These are phyloP conservation scores for Arion vulgaris DNA, from an alignment of 1,140 invertebrate species.

Conservation along the genomic window DNA sequence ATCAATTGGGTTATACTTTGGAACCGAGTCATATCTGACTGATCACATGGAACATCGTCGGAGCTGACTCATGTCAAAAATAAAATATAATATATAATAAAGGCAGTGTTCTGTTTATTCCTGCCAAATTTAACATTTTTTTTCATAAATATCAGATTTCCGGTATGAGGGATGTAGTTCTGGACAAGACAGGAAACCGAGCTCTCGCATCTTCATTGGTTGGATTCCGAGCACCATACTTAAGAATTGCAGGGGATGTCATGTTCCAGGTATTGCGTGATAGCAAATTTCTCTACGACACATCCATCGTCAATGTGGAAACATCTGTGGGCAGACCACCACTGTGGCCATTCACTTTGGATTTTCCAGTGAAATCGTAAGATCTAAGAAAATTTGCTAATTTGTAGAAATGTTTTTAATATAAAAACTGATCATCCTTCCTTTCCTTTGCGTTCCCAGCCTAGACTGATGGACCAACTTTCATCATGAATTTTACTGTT, in stretches of 20 bases:
- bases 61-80: too few relatives aligned
- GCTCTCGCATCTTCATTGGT: not conserved
- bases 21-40: too few relatives aligned
- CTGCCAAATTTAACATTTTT: too few relatives aligned
- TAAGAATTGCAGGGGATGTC: conserved; percentile 3
- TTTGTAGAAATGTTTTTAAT: too few relatives aligned
- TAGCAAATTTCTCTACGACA: conserved; percentile 18
- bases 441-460: too few relatives aligned
- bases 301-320: conserved; percentile 3
- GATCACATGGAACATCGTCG: too few relatives aligned
- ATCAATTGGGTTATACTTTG: too few relatives aligned
- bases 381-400: not conserved
- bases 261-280: not conserved
- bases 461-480: too few relatives aligned
- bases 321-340: not conserved
- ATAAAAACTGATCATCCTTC: too few relatives aligned
- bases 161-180: not conserved
- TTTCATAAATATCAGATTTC: not conserved
- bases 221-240: conserved; percentile 19
- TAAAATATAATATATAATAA: too few relatives aligned
- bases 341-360: conserved; percentile 30
- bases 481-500: too few relatives aligned
- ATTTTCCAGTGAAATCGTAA: not conserved
- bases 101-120: too few relatives aligned
- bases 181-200: not conserved